phyloP scores from a whole-genome alignment of 2,113 vertebrate genomes.

The Channa maculata region DNA sequence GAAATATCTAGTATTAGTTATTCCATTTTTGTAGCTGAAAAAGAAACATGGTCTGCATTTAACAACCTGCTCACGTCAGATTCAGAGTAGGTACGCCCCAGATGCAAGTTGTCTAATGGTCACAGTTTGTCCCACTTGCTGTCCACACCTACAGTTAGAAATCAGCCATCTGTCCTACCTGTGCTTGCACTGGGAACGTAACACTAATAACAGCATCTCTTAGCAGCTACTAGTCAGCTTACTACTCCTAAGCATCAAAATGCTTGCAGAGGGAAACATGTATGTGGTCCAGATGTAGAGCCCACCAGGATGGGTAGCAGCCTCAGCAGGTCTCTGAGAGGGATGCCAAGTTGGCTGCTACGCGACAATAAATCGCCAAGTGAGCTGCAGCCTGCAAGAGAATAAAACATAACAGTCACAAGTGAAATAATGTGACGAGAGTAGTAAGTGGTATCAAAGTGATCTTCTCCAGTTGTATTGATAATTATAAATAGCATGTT shows the following conservation, averaged over 20 bases:
- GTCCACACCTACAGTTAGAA: neutral
- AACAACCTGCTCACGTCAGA: conserved; percentile 7
- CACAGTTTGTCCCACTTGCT: neutral
- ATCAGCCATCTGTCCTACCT: conserved; percentile 28
- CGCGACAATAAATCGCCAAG: conserved; percentile 89
- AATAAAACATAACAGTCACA: neutral
- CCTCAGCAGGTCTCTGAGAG: conserved; percentile 89
- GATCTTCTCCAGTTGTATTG: neutral
- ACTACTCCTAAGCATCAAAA: conserved; percentile 36
- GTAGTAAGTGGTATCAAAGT: no score
- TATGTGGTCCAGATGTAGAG: conserved; percentile 21
- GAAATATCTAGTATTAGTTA: conserved; percentile 26
- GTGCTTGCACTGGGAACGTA: neutral
- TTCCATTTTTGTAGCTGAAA: conserved; percentile 8
- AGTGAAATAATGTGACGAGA: no score
- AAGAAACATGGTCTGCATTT: conserved; percentile 7
- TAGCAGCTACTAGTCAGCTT: neutral
- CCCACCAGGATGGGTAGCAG: conserved; percentile 88
- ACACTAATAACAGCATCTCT: conserved; percentile 28
- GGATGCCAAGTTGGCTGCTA: conserved; percentile 87
- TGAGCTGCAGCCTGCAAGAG: conserved; percentile 83
- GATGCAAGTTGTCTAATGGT: neutral
- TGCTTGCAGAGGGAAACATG: conserved; percentile 36
- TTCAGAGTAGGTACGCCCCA: neutral
- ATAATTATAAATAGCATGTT: neutral